Evolutionary conservation across 2,888 invertebrate species (phyloP), one percentile per base, ranked within the genome.

Genomic region (Arge pagana): DNA sequence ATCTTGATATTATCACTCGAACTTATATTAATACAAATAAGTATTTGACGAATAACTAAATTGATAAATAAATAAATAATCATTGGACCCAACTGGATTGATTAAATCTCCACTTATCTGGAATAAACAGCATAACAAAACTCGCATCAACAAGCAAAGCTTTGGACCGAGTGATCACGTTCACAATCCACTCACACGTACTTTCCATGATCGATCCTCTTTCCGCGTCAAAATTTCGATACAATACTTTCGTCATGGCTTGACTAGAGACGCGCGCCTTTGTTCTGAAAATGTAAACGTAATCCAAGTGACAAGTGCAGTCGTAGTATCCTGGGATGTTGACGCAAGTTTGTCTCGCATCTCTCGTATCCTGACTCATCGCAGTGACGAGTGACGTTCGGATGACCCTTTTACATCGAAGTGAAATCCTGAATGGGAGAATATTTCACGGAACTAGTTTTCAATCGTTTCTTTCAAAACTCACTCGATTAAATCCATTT

Each of bases 311-410:
- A 51, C 71, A 71, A 11, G 65, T 42, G 39, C 71, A 71, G 18
- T 58, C 60, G 48, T 59, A 70, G 31, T 57, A 23, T 11, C 83
- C 83, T 1, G 80, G 80, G 40, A 81, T 62, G 74, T 86, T 86
- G 45, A 85, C 61, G 66, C 86, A 86, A 50, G 76, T 77, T 67
- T 85, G 78, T 1, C 77, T 74, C 15, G 61, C 55, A 1, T 59
- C 63, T 36, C 56, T 73, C 70, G 70, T 78, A 83, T 0, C 85
- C 84, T 1, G 60, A 43, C 41, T 76, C 63, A 10, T 67, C 68
- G 65, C 86, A 86, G 48, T 76, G 58, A 66, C 86, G 86, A 36
- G 80, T 80, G 39, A 85, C 77, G 64, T 86, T 86, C 81, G 85
- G 84, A 62, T 78, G 79, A 67, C 85, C 84, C 48, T 71, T 63